Evolutionary conservation across 2,797 vertebrate genomes (phyloP), one percentile per base, ranked within the genome.

Genomic region (Moxostoma hubbsi): DNA sequence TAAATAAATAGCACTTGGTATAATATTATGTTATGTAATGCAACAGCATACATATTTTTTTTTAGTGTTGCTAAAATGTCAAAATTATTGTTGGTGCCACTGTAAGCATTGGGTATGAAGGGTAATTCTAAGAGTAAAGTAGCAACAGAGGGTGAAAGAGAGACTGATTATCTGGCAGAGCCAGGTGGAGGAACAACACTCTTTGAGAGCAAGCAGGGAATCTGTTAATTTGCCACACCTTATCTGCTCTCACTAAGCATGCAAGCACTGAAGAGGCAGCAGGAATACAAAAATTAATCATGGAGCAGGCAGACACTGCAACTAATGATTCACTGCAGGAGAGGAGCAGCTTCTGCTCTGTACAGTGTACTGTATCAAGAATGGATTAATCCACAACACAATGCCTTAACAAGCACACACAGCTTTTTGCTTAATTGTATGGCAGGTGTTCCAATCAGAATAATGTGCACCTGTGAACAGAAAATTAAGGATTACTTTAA

Each of bases 221-320:
- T 65, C 68, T 81, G 74, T 76, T 85, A 57, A 70, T 77, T 82
- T 63, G 63, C 73, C 68, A 61, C 66, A 80, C 71, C 70, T 80
- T 82, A 85, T 83, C 81, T 65, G 55, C 16, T 81, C 74, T 81
- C 66, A 54, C 73, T 82, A 77, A 82, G 76, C 79, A 75, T 46
- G 78, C n/a, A 43, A 70, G 73, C 47, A 2, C 66, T 24, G 75
- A 73, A 62, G 75, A 79, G 74, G 62, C 50, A 78, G 80, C 45
- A 58, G 54, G 79, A 58, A 77, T 70, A 81, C 68, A 67, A 65
- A 82, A 73, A 82, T 82, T 79, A 84, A 77, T 85, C 81, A 85
- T 36, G 62, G 66, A 49, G 47, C 80, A 51, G 64, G 61, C 75
- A 81, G 75, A 77, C 74, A 78, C 80, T 46, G 36, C 36, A 77